Percentiles rank a stretch among this genome's conserved stretches.
Conservation (phyloP, 92 coral and sea anemone genomes). For the Zoanthus sansibaricus region DNA sequence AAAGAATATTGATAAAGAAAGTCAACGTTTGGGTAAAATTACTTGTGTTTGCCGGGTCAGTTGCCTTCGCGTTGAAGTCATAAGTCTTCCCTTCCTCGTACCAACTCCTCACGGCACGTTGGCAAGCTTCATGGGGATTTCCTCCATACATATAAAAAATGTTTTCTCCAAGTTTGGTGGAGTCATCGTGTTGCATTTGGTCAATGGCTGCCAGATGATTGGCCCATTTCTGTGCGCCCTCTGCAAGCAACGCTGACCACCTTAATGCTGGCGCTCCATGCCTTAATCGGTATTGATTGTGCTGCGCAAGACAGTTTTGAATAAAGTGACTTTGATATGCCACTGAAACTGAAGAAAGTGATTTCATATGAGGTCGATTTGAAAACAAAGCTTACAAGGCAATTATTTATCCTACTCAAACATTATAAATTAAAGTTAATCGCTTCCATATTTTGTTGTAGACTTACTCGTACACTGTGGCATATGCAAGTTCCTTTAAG, state of each 20-base stretch:
- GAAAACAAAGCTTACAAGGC: too few relatives aligned
- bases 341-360: not conserved
- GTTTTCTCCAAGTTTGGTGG: conserved; percentile 73
- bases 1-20: too few relatives aligned
- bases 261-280: conserved; percentile 72
- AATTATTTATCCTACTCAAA: not conserved
- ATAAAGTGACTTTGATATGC: conserved; percentile 53
- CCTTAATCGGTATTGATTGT: conserved; percentile 72
- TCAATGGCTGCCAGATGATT: conserved; percentile 91
- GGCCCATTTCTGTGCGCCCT: conserved; percentile 90
- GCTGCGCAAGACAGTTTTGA: conserved; percentile 72
- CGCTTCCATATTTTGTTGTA: too few relatives aligned
- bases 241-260: conserved; percentile 83
- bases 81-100: conserved; percentile 83
- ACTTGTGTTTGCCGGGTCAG: conserved; percentile 74
- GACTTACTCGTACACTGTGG: too few relatives aligned
- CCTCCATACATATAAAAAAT: conserved; percentile 92
- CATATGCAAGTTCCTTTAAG: too few relatives aligned
- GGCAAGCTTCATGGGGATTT: conserved; percentile 82
- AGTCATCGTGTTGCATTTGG: conserved; percentile 83
- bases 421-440: not conserved
- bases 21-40: conserved; percentile 1
- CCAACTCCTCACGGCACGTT: conserved; percentile 88
- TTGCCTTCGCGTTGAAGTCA: conserved; percentile 67
- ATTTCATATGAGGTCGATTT: not conserved